Evolutionary conservation across 1,140 invertebrate species (phyloP).

Genomic region (Musca domestica): DNA sequence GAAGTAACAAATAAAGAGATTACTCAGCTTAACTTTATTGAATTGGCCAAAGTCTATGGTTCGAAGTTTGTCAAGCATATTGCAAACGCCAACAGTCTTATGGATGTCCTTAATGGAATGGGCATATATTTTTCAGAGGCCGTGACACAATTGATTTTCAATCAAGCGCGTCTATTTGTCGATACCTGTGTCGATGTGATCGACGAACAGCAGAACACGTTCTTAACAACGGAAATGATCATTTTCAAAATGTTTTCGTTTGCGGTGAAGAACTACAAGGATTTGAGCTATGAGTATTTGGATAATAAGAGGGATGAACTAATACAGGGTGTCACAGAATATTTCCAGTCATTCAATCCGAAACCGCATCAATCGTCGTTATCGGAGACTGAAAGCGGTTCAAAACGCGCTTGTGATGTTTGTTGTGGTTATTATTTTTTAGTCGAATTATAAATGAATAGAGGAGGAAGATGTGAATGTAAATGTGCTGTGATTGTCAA

Average conservation of each 20-base stretch:
- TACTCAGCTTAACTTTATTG: slow-evolving; percentile 30
- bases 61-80: slow-evolving; percentile 43
- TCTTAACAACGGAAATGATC: slow-evolving; percentile 43
- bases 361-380: not conserved
- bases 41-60: slow-evolving; percentile 32
- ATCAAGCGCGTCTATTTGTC: slow-evolving; percentile 38
- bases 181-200: slow-evolving; percentile 38
- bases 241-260: slow-evolving; percentile 41
- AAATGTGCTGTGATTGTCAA: no score
- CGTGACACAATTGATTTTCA: slow-evolving; percentile 33
- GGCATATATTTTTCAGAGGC: slow-evolving; percentile 34
- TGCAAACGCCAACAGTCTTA: slow-evolving; percentile 32
- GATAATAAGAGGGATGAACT: slow-evolving; percentile 34
- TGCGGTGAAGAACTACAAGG: slow-evolving; percentile 37
- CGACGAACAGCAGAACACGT: slow-evolving; percentile 38
- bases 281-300: slow-evolving; percentile 34
- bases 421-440: slow-evolving; percentile 42
- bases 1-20: slow-evolving; percentile 24
- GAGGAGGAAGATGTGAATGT: no score
- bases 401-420: slow-evolving; percentile 31
- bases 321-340: slow-evolving; percentile 29
- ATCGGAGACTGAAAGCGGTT: slow-evolving; percentile 16
- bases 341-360: slow-evolving; percentile 30
- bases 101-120: slow-evolving; percentile 38
- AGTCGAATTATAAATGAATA: slow-evolving; percentile 28